Evolutionary conservation across 2,888 invertebrate species (phyloP), one percentile per base, ranked within the genome.

Genomic region (Polymixis lichenea): DNA sequence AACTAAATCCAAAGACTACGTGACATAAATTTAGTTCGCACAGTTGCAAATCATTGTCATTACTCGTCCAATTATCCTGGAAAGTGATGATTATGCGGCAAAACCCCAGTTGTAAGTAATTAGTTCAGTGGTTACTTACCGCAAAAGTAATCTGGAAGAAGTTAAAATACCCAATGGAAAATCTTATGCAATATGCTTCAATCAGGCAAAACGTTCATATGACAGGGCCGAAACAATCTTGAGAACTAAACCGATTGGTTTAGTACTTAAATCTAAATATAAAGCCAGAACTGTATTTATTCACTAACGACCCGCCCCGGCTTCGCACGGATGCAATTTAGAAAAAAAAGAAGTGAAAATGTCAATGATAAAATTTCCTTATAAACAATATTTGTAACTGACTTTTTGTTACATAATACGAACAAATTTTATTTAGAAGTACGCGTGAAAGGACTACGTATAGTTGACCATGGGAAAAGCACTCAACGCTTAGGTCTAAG

Each of bases 81-180:
- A 83, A 83, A 77, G 61, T 62, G 71, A 74, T 68, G 73, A 78
- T 83, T 74, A 49, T 74, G 68, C 49, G 83, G 83, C 62, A 82
- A 85, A 83, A 78, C 68, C 83, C 74, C 7, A 28, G 32, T 58
- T 28, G n/a, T 56, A 22, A 8, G 56, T 65, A 77, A 82, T 65
- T 58, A 71, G 82, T 82, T 46, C 65, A 78, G 83, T 13, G 78
- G 83, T 83, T 82, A 13, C 49, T 62, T 49, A 85, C 86, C 83
- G 61, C 86, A 85, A 53, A 60, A 46, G 32, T 77, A 58, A 75
- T 61, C 58, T 58, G 49, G 43, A 70, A 70, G 43, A 53, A 72
- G 67, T 77, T 25, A 61, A 68, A 81, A 65, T 25, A 61, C 69
- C 55, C n/a, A 77, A 25, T 51, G 67, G 49, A 66, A 72, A 73